Conservation (phyloP, 2,797 vertebrate genomes). For the Antrozous pallidus region DNA sequence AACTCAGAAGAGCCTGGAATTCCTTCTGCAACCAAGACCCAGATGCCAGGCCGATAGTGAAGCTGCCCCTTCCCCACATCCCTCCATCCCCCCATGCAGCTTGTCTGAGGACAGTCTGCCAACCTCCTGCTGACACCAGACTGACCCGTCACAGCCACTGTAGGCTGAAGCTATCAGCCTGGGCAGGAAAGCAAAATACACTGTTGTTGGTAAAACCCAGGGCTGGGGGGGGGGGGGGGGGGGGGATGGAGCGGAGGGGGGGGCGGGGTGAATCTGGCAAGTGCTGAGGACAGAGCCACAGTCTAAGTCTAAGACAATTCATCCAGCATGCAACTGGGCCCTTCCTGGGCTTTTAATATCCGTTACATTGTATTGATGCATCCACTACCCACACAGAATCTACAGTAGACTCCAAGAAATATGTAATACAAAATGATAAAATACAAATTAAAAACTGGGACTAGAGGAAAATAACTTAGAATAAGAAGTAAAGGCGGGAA, state of each 20-base stretch:
- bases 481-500: background rate
- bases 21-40: background rate
- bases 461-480: background rate
- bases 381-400: background rate
- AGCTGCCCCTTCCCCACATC: background rate
- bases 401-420: background rate
- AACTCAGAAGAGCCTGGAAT: background rate
- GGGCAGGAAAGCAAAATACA: background rate
- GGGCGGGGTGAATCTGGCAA: background rate
- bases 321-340: background rate
- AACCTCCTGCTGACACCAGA: background rate
- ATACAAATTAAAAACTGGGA: background rate
- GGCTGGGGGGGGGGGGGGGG: no score
- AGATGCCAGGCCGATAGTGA: background rate
- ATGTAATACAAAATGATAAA: background rate
- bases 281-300: background rate
- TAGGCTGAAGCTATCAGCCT: background rate
- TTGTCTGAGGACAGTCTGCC: background rate
- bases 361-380: background rate
- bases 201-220: background rate
- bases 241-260: no score
- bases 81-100: background rate
- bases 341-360: background rate
- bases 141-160: accelerated
- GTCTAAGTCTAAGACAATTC: background rate